Percentiles rank a stretch among this genome's conserved stretches.
Evolutionary conservation across 1,140 invertebrate species (phyloP).

Genomic region (Drosophila azteca): DNA sequence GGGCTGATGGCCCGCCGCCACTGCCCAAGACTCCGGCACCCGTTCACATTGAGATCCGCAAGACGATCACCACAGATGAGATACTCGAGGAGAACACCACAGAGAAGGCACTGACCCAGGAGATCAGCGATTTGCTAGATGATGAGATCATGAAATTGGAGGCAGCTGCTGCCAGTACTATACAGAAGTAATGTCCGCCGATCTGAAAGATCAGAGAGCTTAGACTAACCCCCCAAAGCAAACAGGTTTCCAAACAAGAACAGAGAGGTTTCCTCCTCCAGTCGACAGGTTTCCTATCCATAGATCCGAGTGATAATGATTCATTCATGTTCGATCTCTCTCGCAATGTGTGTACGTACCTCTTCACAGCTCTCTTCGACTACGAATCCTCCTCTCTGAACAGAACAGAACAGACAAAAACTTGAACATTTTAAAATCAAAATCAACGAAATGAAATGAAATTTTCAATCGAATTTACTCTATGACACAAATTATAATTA

Average conservation of each 20-base stretch:
- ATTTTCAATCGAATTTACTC: slow-evolving; percentile 54
- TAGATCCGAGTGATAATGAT: slow-evolving; percentile 18
- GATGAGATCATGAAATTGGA: slow-evolving; percentile 78
- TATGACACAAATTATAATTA: slow-evolving; percentile 10
- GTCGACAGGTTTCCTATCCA: too few relatives aligned
- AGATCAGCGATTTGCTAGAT: slow-evolving; percentile 79
- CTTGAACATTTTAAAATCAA: slow-evolving; percentile 47
- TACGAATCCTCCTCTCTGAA: background rate
- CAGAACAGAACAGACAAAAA: background rate
- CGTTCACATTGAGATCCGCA: slow-evolving; percentile 76
- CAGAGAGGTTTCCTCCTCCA: too few relatives aligned
- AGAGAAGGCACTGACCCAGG: slow-evolving; percentile 69
- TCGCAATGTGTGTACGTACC: background rate
- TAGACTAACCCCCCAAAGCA: background rate
- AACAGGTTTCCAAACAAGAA: too few relatives aligned
- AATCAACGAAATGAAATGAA: slow-evolving; percentile 49
- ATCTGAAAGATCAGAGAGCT: slow-evolving; percentile 5
- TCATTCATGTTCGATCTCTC: slow-evolving; percentile 1
- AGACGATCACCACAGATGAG: slow-evolving; percentile 74
- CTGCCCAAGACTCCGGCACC: slow-evolving; percentile 72
- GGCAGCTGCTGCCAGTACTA: slow-evolving; percentile 13
- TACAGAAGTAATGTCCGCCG: slow-evolving; percentile 4
- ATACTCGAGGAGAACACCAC: slow-evolving; percentile 72
- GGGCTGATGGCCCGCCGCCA: slow-evolving; percentile 47
- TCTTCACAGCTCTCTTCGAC: slow-evolving; percentile 7